Evolutionary conservation across 2,113 vertebrate species (phyloP).

Genomic region (Anoplopoma fimbria): DNA sequence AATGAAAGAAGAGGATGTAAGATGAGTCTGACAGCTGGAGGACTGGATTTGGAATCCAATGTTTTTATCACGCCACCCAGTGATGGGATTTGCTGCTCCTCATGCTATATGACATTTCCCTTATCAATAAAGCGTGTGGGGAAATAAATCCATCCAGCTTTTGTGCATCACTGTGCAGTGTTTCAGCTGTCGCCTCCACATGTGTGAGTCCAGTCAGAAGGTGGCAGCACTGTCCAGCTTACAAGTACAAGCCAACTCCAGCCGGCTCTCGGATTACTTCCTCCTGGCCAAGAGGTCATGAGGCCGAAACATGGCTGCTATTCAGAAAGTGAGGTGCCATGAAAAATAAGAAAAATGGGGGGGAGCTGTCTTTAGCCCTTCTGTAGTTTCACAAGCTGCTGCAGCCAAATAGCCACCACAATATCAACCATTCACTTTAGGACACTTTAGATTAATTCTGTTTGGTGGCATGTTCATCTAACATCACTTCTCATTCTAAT

Average conservation of each 20-base stretch:
- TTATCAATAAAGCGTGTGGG: too few species aligned
- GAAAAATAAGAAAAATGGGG: constrained; percentile 13
- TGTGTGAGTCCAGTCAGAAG: constrained; percentile 41
- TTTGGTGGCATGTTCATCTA: not conserved
- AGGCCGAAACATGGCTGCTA: constrained; percentile 60
- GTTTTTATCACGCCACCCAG: too few species aligned
- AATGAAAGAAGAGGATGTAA: not conserved
- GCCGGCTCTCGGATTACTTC: constrained; percentile 47
- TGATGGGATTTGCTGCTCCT: too few species aligned
- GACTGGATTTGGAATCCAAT: too few species aligned
- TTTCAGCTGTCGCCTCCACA: not conserved
- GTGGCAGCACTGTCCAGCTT: constrained; percentile 44
- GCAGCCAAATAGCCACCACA: not conserved
- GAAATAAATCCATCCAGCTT: not conserved
- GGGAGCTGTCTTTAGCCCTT: constrained; percentile 36
- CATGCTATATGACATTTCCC: too few species aligned
- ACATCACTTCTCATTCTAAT: not conserved
- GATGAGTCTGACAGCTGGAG: not conserved
- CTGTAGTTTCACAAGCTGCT: constrained; percentile 36
- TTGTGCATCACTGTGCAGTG: not conserved
- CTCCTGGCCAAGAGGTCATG: constrained; percentile 63
- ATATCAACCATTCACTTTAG: not conserved
- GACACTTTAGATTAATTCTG: not conserved
- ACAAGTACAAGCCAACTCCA: not conserved
- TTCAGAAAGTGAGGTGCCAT: constrained; percentile 50